Percentiles rank a stretch among this genome's conserved stretches.
phyloP scores from a whole-genome alignment of 2,888 invertebrate species.

The Aplocera efformata region DNA sequence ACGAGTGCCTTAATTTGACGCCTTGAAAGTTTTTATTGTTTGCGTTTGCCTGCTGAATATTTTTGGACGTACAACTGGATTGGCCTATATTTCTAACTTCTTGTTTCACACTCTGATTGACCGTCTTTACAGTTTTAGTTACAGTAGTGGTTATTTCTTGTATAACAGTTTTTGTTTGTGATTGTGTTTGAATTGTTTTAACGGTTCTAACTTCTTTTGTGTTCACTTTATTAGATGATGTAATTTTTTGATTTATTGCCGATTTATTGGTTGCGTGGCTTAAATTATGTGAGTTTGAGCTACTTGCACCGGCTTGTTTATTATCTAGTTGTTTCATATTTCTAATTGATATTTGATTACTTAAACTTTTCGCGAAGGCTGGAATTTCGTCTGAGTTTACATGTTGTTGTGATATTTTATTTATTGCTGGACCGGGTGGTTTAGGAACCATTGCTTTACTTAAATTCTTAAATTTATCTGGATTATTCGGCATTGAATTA shows the following conservation, averaged over 20 bases:
- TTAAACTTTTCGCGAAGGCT: conserved; percentile 31
- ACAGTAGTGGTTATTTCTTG: conserved; percentile 75
- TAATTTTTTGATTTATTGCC: conserved; percentile 40
- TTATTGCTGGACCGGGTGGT: conserved; percentile 21
- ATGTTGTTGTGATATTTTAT: conserved; percentile 16
- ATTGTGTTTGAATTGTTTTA: conserved; percentile 66
- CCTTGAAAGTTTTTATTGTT: conserved; percentile 47
- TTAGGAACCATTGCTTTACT: conserved; percentile 52
- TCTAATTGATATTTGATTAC: conserved; percentile 42
- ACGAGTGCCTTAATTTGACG: conserved; percentile 46
- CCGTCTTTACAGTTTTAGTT: conserved; percentile 71
- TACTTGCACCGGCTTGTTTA: conserved; percentile 16
- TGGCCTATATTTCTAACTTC: conserved; percentile 50
- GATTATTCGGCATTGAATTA: conserved; percentile 30
- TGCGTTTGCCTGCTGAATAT: conserved; percentile 38
- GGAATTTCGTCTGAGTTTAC: conserved; percentile 22
- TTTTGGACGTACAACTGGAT: conserved; percentile 36
- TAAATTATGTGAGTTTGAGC: conserved; percentile 20
- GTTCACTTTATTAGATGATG: conserved; percentile 51
- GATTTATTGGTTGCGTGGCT: conserved; percentile 23
- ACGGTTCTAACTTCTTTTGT: conserved; percentile 62
- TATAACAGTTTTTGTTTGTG: conserved; percentile 64
- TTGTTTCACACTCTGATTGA: conserved; percentile 64
- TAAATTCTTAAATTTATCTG: conserved; percentile 49
- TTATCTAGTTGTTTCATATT: conserved; percentile 35